Percentiles rank a stretch among this genome's conserved stretches.
phyloP scores from a whole-genome alignment of 1,140 invertebrate genomes.

The Choristoneura fumiferana region DNA sequence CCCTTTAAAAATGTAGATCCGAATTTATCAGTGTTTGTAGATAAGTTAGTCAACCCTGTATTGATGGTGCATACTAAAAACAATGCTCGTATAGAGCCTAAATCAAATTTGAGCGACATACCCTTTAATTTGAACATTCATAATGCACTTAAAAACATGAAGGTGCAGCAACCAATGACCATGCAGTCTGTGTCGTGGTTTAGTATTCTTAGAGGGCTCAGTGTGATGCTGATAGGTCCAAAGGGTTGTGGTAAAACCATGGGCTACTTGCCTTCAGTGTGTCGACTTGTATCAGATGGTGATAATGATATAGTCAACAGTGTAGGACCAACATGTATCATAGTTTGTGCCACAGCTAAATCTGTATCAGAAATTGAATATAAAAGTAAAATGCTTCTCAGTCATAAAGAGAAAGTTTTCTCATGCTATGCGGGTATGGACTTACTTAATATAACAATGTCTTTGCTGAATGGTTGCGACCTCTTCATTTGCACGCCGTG shows the following conservation, averaged over 20 bases:
- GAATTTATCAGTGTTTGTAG: constrained; percentile 55
- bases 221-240: constrained; percentile 68
- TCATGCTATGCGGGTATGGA: constrained; percentile 57
- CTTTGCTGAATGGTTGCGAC: constrained; percentile 59
- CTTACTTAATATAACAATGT: constrained; percentile 43
- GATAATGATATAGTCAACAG: constrained; percentile 30
- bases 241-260: constrained; percentile 75
- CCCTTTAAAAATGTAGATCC: constrained; percentile 60
- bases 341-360: constrained; percentile 60
- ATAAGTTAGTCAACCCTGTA: constrained; percentile 55
- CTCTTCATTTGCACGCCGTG: constrained; percentile 56
- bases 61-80: constrained; percentile 65
- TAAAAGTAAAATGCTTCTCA: constrained; percentile 49
- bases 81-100: constrained; percentile 49
- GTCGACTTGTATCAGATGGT: constrained; percentile 59
- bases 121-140: constrained; percentile 53
- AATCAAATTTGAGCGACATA: constrained; percentile 44
- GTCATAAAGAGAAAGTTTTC: constrained; percentile 38
- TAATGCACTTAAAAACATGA: constrained; percentile 45
- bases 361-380: constrained; percentile 46
- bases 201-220: constrained; percentile 67
- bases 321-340: constrained; percentile 51
- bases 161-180: constrained; percentile 45
- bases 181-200: constrained; percentile 74
- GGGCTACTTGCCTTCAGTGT: constrained; percentile 74